A percentile compares a stretch with the other conserved stretches of the same genome.
Conservation (phyloP, 2,113 vertebrate genomes). For the Morphnarchus princeps region DNA sequence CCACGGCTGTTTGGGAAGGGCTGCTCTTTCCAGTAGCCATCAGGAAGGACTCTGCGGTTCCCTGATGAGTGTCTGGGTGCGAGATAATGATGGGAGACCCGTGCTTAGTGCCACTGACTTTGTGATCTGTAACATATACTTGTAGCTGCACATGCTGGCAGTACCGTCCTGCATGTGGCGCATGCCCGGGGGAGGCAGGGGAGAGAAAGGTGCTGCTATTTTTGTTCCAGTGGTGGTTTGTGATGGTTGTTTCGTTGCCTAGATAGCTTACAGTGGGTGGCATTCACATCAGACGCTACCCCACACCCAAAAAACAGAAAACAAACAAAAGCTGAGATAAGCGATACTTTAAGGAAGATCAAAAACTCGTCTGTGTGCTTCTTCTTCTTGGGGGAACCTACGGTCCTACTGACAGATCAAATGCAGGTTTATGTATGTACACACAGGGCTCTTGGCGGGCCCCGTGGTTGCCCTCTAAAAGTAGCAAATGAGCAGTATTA, state of each 20-base stretch:
- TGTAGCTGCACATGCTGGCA: neutral
- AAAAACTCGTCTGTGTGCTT: constrained; percentile 27
- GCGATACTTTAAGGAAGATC: neutral
- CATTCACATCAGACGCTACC: constrained; percentile 28
- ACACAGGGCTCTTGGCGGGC: neutral
- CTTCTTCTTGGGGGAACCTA: neutral
- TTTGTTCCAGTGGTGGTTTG: neutral
- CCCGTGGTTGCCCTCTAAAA: neutral
- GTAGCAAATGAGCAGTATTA: neutral
- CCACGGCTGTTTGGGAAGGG: neutral
- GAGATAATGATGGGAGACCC: neutral
- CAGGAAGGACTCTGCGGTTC: neutral
- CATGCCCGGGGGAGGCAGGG: neutral
- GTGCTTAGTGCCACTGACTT: neutral
- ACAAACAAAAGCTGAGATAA: constrained; percentile 60
- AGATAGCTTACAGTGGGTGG: constrained; percentile 34
- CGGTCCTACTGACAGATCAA: neutral
- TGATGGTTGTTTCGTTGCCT: neutral
- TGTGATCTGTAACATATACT: neutral
- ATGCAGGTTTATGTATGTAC: neutral
- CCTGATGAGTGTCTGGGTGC: neutral
- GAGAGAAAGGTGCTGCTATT: constrained; percentile 31
- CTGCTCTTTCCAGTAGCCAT: neutral
- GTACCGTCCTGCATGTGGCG: neutral
- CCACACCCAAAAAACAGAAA: constrained; percentile 27